Evolutionary conservation across 2,888 invertebrate species (phyloP).

Genomic region (Drosophila mulleri): DNA sequence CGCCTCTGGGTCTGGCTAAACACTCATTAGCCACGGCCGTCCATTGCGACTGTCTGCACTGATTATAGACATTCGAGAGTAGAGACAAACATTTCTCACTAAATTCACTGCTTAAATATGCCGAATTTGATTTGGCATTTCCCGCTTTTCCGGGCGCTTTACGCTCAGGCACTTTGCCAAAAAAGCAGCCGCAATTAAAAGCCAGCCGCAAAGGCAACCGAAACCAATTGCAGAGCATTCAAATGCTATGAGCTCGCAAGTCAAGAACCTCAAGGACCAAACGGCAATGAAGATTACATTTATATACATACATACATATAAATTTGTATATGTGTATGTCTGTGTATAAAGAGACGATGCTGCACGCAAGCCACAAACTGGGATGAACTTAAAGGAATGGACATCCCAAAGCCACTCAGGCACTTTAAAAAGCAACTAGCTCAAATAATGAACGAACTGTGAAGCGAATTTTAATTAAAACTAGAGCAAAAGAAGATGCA

Average conservation of each 20-base stretch:
- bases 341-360: conserved; percentile 2
- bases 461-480: background rate
- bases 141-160: conserved; percentile 17
- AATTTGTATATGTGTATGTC: background rate
- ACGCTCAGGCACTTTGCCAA: conserved; percentile 29
- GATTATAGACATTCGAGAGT: conserved; percentile 32
- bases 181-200: conserved; percentile 47
- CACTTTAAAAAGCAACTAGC: background rate
- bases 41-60: conserved; percentile 26
- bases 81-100: conserved; percentile 34
- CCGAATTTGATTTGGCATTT: conserved; percentile 68
- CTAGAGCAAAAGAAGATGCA: background rate
- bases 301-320: background rate
- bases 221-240: conserved; percentile 38
- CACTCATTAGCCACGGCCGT: conserved; percentile 54
- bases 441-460: background rate
- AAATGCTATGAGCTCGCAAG: conserved; percentile 30
- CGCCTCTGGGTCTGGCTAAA: conserved; percentile 12
- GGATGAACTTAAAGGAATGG: background rate
- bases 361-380: conserved; percentile 4
- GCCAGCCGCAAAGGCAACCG: conserved; percentile 32
- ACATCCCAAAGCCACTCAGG: background rate
- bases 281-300: conserved; percentile 10
- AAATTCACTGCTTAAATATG: conserved; percentile 72
- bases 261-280: conserved; percentile 36